A percentile compares a stretch with the other conserved stretches of the same genome.
Evolutionary conservation across 2,797 vertebrate species (phyloP).

Genomic region (Hippocampus kuda): DNA sequence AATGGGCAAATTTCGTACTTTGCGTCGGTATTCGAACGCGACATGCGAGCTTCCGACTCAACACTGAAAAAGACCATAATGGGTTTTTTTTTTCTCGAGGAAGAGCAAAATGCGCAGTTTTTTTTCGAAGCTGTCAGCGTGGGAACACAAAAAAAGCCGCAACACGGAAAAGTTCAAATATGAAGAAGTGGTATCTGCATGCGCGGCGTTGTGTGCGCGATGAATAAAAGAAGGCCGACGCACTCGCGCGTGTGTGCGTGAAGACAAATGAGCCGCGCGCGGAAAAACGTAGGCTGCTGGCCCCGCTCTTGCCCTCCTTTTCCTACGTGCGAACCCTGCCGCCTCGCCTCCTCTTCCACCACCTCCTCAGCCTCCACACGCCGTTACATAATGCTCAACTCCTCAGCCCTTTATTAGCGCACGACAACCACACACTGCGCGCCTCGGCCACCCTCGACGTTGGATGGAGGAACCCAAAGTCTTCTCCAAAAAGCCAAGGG

Average conservation of each 20-base stretch:
- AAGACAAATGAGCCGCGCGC: conserved; percentile 53
- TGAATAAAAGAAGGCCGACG: not conserved
- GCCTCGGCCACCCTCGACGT: conserved; percentile 3
- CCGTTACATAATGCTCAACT: conserved; percentile 64
- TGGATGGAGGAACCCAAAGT: conserved; percentile 4
- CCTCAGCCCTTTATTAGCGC: conserved; percentile 65
- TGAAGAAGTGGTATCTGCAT: conserved; percentile 3
- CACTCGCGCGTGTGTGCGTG: conserved; percentile 10
- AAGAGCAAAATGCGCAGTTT: not conserved
- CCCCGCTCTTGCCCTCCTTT: conserved; percentile 57
- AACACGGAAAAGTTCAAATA: conserved; percentile 4
- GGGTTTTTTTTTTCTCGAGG: too few relatives aligned
- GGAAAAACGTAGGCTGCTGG: conserved; percentile 51
- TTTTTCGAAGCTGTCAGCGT: not conserved
- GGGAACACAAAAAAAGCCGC: not conserved
- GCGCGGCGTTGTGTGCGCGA: not conserved
- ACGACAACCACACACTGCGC: conserved; percentile 49
- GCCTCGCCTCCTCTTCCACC: conserved; percentile 64
- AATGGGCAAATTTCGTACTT: not conserved
- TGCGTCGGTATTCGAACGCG: not conserved
- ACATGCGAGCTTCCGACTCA: not conserved
- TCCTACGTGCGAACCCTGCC: conserved; percentile 60
- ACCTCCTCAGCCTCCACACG: conserved; percentile 65
- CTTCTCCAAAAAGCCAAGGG: not conserved
- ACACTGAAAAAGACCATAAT: not conserved